Conservation (phyloP, 2,888 invertebrate species). For the Vandiemenella viatica region DNA sequence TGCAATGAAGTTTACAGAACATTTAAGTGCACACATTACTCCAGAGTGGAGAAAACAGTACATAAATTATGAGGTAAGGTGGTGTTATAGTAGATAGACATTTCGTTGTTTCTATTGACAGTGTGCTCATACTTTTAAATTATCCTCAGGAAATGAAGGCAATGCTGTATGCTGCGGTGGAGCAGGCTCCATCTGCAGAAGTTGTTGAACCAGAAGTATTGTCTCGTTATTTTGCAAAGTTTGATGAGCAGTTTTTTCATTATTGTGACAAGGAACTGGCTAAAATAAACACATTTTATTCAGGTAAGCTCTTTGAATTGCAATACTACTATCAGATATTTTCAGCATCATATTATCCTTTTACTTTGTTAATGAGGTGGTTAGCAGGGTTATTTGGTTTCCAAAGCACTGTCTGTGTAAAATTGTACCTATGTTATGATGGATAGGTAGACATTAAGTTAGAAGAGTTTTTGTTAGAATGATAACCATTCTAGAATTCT, state of each 20-base stretch:
- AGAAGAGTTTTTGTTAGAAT: no score
- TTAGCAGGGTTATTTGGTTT: no score
- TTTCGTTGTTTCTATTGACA: background rate
- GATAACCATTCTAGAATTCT: no score
- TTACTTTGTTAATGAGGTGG: no score
- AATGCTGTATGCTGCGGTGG: slow-evolving; percentile 63
- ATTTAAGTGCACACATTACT: slow-evolving; percentile 73
- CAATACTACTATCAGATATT: no score
- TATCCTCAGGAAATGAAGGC: slow-evolving; percentile 59
- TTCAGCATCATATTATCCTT: no score
- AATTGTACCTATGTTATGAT: no score
- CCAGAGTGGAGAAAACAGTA: slow-evolving; percentile 88
- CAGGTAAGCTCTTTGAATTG: slow-evolving; percentile 32
- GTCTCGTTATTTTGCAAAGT: slow-evolving; percentile 57
- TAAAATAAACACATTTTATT: slow-evolving; percentile 79
- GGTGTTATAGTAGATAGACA: background rate
- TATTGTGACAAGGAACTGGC: slow-evolving; percentile 72
- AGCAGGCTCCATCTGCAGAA: slow-evolving; percentile 62
- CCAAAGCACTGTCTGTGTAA: no score
- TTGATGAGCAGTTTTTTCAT: slow-evolving; percentile 73
- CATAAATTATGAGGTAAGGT: slow-evolving; percentile 50
- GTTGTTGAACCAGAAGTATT: slow-evolving; percentile 52
- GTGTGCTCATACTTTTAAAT: background rate
- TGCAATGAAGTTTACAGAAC: slow-evolving; percentile 92
- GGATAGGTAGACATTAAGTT: no score